Evolutionary conservation across 1,140 invertebrate species (phyloP).

Genomic region (Trypoxylus dichotomus): DNA sequence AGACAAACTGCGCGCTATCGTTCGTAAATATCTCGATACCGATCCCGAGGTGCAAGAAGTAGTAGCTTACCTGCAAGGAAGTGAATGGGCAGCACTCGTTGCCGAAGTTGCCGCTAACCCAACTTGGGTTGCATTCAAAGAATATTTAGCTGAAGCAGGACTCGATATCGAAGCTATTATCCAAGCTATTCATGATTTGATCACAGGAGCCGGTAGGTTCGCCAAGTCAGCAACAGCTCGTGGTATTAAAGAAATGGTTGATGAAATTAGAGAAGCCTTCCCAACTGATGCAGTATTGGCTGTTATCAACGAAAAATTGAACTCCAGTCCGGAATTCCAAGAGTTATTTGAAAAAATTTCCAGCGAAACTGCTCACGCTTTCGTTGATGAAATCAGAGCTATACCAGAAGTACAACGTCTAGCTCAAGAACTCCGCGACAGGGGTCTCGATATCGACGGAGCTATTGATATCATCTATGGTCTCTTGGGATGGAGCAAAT

Average conservation of each 20-base stretch:
- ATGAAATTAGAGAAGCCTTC: conserved; percentile 34
- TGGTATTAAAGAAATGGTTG: conserved; percentile 32
- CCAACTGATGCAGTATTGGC: conserved; percentile 27
- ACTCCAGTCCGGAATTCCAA: conserved; percentile 38
- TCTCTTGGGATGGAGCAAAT: conserved; percentile 37
- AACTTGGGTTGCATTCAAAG: conserved; percentile 32
- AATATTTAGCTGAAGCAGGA: conserved; percentile 34
- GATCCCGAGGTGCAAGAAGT: conserved; percentile 36
- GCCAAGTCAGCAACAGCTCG: background rate
- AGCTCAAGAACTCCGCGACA: conserved; percentile 25
- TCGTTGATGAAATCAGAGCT: conserved; percentile 36
- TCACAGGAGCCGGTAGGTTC: conserved; percentile 6
- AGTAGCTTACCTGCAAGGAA: conserved; percentile 34
- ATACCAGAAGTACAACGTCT: conserved; percentile 36
- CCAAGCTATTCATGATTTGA: conserved; percentile 33
- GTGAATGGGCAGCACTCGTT: conserved; percentile 36
- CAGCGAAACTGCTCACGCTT: conserved; percentile 32
- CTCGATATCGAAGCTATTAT: conserved; percentile 34
- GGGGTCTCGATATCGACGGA: conserved; percentile 34
- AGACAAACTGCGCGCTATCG: conserved; percentile 33
- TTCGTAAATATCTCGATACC: conserved; percentile 31
- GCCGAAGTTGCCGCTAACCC: conserved; percentile 19
- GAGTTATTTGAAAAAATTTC: conserved; percentile 33
- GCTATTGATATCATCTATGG: conserved; percentile 32
- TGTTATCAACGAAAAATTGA: conserved; percentile 36